Evolutionary conservation across 2,888 invertebrate species (phyloP).

Genomic region (Frankliniella intonsa): DNA sequence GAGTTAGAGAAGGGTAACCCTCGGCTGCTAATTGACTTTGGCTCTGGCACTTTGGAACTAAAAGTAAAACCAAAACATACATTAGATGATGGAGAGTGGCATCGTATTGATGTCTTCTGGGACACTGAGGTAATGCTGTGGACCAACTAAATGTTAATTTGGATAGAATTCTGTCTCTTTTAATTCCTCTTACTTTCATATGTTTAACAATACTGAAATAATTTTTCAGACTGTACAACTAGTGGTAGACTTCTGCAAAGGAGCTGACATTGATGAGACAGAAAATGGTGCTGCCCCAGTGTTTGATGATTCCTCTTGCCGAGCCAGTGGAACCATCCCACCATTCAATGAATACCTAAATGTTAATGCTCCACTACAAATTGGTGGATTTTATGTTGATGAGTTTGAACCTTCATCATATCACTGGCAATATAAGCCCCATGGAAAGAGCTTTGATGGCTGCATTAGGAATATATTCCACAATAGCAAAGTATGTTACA

Average conservation of each 20-base stretch:
- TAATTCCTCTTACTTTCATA: conserved; percentile 15
- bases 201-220: background rate
- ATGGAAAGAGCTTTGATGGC: conserved; percentile 88
- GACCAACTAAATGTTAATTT: background rate
- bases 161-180: no score
- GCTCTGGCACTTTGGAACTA: conserved; percentile 84
- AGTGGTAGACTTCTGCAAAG: conserved; percentile 89
- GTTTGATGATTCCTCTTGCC: conserved; percentile 85
- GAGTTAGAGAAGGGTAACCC: conserved; percentile 91
- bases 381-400: conserved; percentile 87
- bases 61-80: conserved; percentile 79
- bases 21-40: conserved; percentile 85
- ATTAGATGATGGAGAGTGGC: conserved; percentile 96
- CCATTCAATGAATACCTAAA: conserved; percentile 95
- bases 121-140: conserved; percentile 64
- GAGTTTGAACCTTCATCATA: conserved; percentile 85
- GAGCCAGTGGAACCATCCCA: conserved; percentile 82
- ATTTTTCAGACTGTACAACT: conserved; percentile 66
- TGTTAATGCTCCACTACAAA: conserved; percentile 90
- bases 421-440: conserved; percentile 87
- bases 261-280: conserved; percentile 80
- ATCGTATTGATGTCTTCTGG: conserved; percentile 93
- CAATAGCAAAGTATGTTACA: conserved; percentile 64
- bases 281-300: conserved; percentile 86
- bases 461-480: conserved; percentile 94